Evolutionary conservation across 2,113 vertebrate genomes (phyloP), one percentile per base, ranked within the genome.

Genomic region (Porphyrio hochstetteri): DNA sequence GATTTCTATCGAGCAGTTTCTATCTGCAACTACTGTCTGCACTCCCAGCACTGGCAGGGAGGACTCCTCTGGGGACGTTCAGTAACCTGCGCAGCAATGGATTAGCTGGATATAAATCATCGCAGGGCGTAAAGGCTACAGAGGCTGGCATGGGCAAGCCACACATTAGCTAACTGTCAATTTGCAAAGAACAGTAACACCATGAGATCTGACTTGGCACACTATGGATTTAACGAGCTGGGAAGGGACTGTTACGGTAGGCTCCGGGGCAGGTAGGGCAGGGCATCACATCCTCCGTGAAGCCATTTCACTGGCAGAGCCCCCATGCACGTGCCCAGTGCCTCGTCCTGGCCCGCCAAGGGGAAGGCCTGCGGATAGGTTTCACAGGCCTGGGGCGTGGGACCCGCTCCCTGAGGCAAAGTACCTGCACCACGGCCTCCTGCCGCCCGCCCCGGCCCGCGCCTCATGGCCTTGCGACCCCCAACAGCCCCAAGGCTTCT

Each of bases 261-360:
- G 29, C 55, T 36, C 5, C 3, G 11, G 60, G 50, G 25, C 55
- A 85, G 31, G 27, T 4, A 33, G 27, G 46, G 8, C 52, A 7
- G 48, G 35, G 10, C 55, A 48, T 5, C 10, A 18, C 36, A 35
- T 35, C 36, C 33, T 29, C 9, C 1, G 2, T 16, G 53, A 76
- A 27, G 74, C 69, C 21, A 33, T 7, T 14, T 5, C 4, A 8
- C 35, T 3, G 21, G 14, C 60, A 29, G 14, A n/a, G 28, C 5
- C 33, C 15, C 29, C 4, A 12, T 21, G 36, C 2, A 2, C 11
- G 18, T 21, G 13, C 9, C 11, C 1, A 28, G 31, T 5, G 12
- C 28, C 36, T 8, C 3, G 9, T 27, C 44, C 25, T 5, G 11
- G 18, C 35, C 50, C 7, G 6, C 13, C 25, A 10, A 6, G 9